phyloP scores from a whole-genome alignment of 2,113 vertebrate genomes.

The Macquaria australasica region DNA sequence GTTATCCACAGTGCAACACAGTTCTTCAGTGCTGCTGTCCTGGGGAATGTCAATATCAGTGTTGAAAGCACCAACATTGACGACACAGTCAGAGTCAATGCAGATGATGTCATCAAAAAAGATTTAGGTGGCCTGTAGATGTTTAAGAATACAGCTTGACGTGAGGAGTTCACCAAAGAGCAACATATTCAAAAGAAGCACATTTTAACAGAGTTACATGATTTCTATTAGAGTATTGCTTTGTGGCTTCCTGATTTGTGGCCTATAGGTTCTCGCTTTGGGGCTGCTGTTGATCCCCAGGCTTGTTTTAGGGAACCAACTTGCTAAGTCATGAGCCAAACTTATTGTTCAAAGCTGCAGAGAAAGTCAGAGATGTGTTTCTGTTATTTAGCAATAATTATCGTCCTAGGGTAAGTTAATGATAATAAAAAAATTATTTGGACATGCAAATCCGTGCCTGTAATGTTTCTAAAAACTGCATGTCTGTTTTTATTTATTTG shows the following conservation, averaged over 20 bases:
- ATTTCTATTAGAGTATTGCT: too few species aligned
- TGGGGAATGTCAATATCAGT: background rate
- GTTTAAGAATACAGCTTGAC: background rate
- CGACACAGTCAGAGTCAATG: background rate
- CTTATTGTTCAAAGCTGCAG: background rate
- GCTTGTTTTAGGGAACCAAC: too few species aligned
- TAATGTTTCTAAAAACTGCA: background rate
- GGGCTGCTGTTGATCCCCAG: too few species aligned
- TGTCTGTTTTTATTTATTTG: background rate
- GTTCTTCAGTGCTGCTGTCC: background rate
- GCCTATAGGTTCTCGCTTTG: background rate
- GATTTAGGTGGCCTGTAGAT: background rate
- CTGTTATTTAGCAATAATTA: background rate
- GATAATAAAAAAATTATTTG: background rate
- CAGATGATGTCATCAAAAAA: too few species aligned
- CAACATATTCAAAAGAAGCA: background rate
- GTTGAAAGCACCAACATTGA: background rate
- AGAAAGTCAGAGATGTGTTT: background rate
- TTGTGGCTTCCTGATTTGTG: background rate
- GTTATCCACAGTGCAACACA: background rate
- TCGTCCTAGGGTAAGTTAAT: background rate
- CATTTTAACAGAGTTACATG: background rate
- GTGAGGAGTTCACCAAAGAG: background rate
- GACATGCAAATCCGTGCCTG: background rate
- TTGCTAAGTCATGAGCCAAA: background rate